These are phyloP conservation scores for Pseudopodoces humilis DNA, from an alignment of 2,113 vertebrate species.

Conservation along the genomic window DNA sequence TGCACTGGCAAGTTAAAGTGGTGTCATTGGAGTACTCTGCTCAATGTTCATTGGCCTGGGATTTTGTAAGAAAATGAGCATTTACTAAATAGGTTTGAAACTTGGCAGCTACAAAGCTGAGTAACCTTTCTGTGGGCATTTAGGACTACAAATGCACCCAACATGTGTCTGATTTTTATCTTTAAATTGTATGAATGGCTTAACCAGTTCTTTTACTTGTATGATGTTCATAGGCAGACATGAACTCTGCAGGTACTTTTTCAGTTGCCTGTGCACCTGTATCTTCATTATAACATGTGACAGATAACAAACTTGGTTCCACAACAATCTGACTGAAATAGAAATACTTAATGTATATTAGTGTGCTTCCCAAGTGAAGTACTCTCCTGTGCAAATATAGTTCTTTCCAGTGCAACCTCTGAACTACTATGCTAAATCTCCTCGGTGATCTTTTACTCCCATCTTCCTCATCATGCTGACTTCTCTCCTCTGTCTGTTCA, in stretches of 20 bases:
- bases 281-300: not conserved
- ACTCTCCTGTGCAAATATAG: not conserved
- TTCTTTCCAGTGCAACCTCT: slow-evolving; percentile 75
- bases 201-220: not conserved
- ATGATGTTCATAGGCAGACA: not conserved
- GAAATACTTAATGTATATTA: not conserved
- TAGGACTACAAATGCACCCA: not conserved
- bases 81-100: not conserved
- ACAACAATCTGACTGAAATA: not conserved
- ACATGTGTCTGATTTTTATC: not conserved
- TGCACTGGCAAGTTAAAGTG: slow-evolving; percentile 69
- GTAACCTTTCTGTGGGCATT: not conserved
- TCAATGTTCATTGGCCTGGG: not conserved
- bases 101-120: not conserved
- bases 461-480: slow-evolving; percentile 80
- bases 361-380: not conserved
- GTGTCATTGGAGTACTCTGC: not conserved
- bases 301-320: not conserved
- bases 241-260: not conserved
- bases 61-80: not conserved
- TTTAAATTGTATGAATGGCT: not conserved
- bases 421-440: slow-evolving; percentile 73
- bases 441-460: slow-evolving; percentile 73
- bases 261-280: not conserved
- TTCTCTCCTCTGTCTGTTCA: slow-evolving; percentile 98